Evolutionary conservation across 2,797 vertebrate genomes (phyloP), one percentile per base, ranked within the genome.

Genomic region (Otus scops): DNA sequence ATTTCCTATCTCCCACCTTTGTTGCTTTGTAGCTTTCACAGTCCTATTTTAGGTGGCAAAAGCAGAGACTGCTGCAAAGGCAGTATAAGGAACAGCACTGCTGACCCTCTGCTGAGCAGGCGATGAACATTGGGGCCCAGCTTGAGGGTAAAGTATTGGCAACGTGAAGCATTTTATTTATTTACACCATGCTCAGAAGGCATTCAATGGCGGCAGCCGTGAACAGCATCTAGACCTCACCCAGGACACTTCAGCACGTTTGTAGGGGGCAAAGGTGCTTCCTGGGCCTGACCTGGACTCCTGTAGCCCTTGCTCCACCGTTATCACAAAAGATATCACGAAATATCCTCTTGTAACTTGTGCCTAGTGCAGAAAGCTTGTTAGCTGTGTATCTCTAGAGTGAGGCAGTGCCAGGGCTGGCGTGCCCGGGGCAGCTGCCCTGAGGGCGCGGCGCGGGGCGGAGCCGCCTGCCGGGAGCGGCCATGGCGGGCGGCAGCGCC

Each of bases 351-450:
- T 18, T 17, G 17, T 43, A 43, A 43, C 41, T 43, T 43, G 41
- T 43, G 41, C 17, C 41, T 18, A 18, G 4, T 43, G 41, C 18
- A 16, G 41, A 43, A 18, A 43, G 41, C 7, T 43, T 43, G 18
- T 43, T 43, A 43, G 41, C 7, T 17, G 41, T 43, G 3, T 11
- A 21, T 15, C 36, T 13, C 10, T 11, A 12, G 22, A 18, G n/a
- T 27, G 14, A 7, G 3, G 36, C 26, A 5, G 65, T 10, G 17
- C 11, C 12, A 15, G 10, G 2, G 12, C 38, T 10, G 1, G 5
- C 13, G 5, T 0, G 11, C 65, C 13, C 24, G 1, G n/a, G 2
- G 32, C 5, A 6, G 14, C 50, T 22, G 32, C 1, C 6, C 41
- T 3, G 3, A 32, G 16, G 28, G 14, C 18, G 41, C 41, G 41